Evolutionary conservation across 2,797 vertebrate genomes (phyloP).

Genomic region (Peromyscus nudipes): DNA sequence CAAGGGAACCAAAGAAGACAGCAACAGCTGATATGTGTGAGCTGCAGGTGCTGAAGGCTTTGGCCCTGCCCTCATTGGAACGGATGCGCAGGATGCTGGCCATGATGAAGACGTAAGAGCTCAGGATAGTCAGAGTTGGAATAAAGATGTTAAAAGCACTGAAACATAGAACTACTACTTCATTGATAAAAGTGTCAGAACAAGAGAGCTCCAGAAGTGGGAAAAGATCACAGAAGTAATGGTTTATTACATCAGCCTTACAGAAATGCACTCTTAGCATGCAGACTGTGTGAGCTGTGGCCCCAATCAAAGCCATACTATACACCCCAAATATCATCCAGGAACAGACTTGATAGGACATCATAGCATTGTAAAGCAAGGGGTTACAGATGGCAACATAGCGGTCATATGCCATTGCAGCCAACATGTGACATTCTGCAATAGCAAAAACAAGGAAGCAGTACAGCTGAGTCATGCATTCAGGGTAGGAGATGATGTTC

Average conservation of each 20-base stretch:
- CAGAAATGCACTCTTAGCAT: constrained; percentile 75
- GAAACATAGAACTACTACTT: constrained; percentile 40
- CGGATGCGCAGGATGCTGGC: neutral
- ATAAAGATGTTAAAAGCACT: constrained; percentile 54
- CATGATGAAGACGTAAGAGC: constrained; percentile 60
- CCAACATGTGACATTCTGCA: constrained; percentile 63
- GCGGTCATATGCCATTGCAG: constrained; percentile 34
- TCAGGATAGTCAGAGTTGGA: constrained; percentile 7
- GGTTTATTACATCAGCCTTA: constrained; percentile 23
- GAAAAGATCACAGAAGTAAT: constrained; percentile 69
- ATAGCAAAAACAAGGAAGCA: constrained; percentile 4
- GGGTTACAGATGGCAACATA: constrained; percentile 58
- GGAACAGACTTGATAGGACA: constrained; percentile 23
- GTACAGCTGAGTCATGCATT: constrained; percentile 65
- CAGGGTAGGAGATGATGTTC: constrained; percentile 54
- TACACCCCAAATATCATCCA: neutral
- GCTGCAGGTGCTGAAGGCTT: constrained; percentile 65
- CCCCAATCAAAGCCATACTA: constrained; percentile 40
- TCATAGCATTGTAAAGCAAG: constrained; percentile 43
- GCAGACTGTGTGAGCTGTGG: constrained; percentile 66
- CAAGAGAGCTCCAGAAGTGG: constrained; percentile 73
- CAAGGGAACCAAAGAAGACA: constrained; percentile 45
- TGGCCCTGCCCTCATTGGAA: neutral
- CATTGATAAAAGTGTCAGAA: constrained; percentile 69
- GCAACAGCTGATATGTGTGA: constrained; percentile 53